Conservation (phyloP, 64 coral and sea anemone species). For the Anthopleura sola region DNA sequence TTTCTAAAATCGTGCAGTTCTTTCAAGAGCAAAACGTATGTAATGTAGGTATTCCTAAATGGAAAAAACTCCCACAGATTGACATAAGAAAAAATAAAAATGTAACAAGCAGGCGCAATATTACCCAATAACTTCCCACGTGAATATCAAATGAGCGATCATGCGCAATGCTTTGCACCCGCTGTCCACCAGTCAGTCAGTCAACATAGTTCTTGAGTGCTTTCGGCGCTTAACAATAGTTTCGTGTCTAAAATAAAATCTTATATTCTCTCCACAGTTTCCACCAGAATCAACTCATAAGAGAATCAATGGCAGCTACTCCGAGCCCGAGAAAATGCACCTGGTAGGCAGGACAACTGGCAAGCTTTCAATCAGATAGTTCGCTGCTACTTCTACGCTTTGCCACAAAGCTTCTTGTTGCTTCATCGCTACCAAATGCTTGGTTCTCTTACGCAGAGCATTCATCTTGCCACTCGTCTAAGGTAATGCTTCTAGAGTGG, state of each 20-base stretch:
- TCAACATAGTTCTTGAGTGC: too few relatives aligned
- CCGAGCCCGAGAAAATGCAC: conserved; percentile 79
- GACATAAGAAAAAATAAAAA: too few relatives aligned
- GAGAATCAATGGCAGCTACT: conserved; percentile 52
- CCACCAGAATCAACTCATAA: conserved; percentile 32
- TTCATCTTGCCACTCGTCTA: neutral
- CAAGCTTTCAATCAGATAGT: conserved; percentile 42
- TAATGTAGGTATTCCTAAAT: neutral
- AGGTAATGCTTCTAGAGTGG: neutral
- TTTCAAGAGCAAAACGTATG: conserved; percentile 84
- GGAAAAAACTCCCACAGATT: neutral
- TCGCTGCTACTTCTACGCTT: neutral
- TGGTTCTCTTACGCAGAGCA: neutral
- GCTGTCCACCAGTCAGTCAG: too few relatives aligned
- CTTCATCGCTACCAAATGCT: neutral
- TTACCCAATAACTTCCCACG: neutral
- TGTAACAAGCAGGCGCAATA: neutral
- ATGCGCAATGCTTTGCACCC: too few relatives aligned
- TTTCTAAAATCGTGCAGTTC: conserved; percentile 64
- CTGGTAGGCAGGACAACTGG: conserved; percentile 40
- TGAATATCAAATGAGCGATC: too few relatives aligned
- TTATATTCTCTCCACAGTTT: neutral
- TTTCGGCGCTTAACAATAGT: too few relatives aligned
- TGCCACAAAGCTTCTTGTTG: neutral
- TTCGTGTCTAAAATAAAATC: neutral